Evolutionary conservation across 92 coral and sea anemone species (phyloP).

Genomic region (Siderastrea siderea): DNA sequence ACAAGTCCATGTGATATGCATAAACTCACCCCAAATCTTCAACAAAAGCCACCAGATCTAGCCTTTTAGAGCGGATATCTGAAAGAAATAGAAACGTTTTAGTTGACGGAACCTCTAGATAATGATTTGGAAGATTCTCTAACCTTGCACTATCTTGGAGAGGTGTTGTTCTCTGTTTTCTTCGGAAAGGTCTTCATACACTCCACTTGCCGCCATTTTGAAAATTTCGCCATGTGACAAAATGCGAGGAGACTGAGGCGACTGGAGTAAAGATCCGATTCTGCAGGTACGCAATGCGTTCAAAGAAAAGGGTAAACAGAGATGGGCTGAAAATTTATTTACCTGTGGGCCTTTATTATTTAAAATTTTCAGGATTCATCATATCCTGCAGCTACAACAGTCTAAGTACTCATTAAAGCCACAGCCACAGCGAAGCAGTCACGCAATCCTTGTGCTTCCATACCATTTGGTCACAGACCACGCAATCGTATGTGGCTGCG

Average conservation of each 20-base stretch:
- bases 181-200: not conserved
- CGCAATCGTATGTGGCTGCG: no score
- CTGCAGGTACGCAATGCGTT: constrained; percentile 7
- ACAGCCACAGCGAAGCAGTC: no score
- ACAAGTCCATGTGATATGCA: not conserved
- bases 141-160: constrained; percentile 26
- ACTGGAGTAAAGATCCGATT: not conserved
- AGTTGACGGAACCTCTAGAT: not conserved
- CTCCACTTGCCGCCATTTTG: constrained; percentile 23
- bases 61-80: constrained; percentile 54
- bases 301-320: not conserved
- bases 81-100: not conserved
- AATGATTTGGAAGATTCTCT: not conserved
- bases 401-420: no score
- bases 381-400: no score
- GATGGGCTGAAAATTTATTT: not conserved
- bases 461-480: no score
- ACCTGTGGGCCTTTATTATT: no score
- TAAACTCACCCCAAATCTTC: constrained; percentile 76
- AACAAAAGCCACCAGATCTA: constrained; percentile 63
- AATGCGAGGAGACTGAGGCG: constrained; percentile 4
- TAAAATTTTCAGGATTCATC: no score
- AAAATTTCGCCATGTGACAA: constrained; percentile 30
- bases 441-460: no score
- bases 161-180: constrained; percentile 27